Evolutionary conservation across 2,888 invertebrate genomes (phyloP).

Genomic region (Tenthredo distinguenda): DNA sequence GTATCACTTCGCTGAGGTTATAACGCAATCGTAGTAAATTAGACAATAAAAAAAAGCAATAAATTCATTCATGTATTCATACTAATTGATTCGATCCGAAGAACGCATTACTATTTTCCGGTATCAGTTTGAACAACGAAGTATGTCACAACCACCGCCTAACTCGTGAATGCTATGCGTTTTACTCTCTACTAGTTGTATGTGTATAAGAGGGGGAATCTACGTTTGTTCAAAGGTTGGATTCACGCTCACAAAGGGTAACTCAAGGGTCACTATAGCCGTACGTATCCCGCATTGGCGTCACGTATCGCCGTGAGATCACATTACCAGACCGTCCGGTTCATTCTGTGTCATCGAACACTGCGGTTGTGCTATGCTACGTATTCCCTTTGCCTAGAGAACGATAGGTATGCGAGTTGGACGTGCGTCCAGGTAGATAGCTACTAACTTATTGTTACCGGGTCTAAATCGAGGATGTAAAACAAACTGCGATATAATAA

Average conservation of each 20-base stretch:
- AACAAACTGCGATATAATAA: not conserved
- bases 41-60: not conserved
- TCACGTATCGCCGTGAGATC: conserved; percentile 51
- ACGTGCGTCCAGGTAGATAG: conserved; percentile 16
- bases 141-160: not conserved
- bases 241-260: conserved; percentile 48
- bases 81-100: not conserved
- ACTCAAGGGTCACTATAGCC: conserved; percentile 50
- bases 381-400: conserved; percentile 4
- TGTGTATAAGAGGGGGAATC: not conserved
- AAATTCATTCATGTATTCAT: not conserved
- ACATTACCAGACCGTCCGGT: conserved; percentile 52
- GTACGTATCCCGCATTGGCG: conserved; percentile 51
- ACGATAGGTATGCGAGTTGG: conserved; percentile 14
- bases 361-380: conserved; percentile 35
- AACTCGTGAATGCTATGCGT: conserved; percentile 2
- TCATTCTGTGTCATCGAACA: conserved; percentile 53
- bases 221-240: conserved; percentile 48
- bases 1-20: not conserved
- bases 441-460: not conserved
- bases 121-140: not conserved
- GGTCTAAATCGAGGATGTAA: not conserved
- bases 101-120: not conserved
- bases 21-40: not conserved
- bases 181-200: not conserved